phyloP scores from a whole-genome alignment of 1,140 invertebrate genomes.

The Cydia fagiglandana region DNA sequence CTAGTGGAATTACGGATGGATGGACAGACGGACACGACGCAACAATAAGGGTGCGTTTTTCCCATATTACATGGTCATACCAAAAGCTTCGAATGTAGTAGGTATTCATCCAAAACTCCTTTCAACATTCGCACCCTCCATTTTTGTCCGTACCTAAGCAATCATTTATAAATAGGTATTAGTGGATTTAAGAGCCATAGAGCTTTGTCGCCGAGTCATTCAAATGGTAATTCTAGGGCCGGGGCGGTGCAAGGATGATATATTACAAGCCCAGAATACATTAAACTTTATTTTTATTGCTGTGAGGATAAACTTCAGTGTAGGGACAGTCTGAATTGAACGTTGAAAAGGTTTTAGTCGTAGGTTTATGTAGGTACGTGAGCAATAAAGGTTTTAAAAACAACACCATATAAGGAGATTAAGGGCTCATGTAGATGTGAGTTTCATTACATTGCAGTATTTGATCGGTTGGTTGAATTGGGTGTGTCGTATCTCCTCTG shows the following conservation, averaged over 20 bases:
- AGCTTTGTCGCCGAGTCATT: conserved; percentile 29
- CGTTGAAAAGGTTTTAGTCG: not conserved
- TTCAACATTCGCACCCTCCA: not conserved
- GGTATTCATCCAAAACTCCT: not conserved
- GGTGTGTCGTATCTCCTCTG: too few species aligned
- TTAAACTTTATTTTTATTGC: conserved; percentile 28
- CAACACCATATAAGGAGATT: too few species aligned
- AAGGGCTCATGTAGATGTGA: too few species aligned
- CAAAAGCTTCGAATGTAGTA: not conserved
- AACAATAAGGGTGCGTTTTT: too few species aligned
- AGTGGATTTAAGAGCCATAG: conserved; percentile 26
- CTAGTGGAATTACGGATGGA: too few species aligned
- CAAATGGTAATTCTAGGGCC: conserved; percentile 23
- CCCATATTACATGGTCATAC: too few species aligned
- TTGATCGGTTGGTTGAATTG: too few species aligned
- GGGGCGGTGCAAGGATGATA: conserved; percentile 1
- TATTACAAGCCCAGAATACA: conserved; percentile 26
- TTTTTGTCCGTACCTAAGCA: conserved; percentile 15
- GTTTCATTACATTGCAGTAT: too few species aligned
- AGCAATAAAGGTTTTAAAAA: too few species aligned
- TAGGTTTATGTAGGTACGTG: too few species aligned
- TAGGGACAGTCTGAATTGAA: not conserved
- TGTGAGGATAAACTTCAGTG: not conserved
- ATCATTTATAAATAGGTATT: conserved; percentile 31
- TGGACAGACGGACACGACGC: too few species aligned